Conservation (phyloP, 2,888 invertebrate species). For the Gymnosoma rotundatum region DNA sequence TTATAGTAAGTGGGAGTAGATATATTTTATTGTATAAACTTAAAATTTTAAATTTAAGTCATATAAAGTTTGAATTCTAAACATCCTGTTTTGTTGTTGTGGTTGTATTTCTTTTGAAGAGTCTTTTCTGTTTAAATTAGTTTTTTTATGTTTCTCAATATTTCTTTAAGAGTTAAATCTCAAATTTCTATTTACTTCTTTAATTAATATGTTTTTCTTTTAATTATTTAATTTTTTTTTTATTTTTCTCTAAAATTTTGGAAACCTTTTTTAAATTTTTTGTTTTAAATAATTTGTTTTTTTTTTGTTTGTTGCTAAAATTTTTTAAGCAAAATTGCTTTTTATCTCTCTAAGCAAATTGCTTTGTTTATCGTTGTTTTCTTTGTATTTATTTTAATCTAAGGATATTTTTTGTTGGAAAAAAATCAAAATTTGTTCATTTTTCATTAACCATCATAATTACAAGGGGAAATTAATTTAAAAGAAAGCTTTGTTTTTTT, state of each 20-base stretch:
- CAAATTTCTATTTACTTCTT: constrained; percentile 65
- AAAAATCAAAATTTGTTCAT: constrained; percentile 48
- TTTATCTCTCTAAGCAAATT: constrained; percentile 64
- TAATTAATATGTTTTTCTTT: constrained; percentile 38
- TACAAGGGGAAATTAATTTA: constrained; percentile 24
- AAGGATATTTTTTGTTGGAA: constrained; percentile 19
- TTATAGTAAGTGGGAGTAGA: constrained; percentile 40
- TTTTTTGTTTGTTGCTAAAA: constrained; percentile 68
- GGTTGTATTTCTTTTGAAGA: constrained; percentile 40
- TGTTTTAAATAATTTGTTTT: constrained; percentile 72
- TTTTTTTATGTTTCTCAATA: constrained; percentile 53
- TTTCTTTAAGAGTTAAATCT: constrained; percentile 42
- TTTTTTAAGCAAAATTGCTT: constrained; percentile 66
- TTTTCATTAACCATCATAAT: constrained; percentile 63
- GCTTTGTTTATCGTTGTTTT: constrained; percentile 68
- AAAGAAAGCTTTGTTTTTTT: constrained; percentile 80
- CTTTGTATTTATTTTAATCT: constrained; percentile 36
- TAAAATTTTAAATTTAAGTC: neutral
- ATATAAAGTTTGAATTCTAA: constrained; percentile 74
- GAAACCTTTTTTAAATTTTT: constrained; percentile 75
- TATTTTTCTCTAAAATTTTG: constrained; percentile 71
- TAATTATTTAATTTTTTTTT: constrained; percentile 49
- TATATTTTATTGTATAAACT: constrained; percentile 16
- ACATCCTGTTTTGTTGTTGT: constrained; percentile 74
- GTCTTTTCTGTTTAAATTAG: constrained; percentile 61